Percentiles rank a stretch among this genome's conserved stretches.
Evolutionary conservation across 2,113 vertebrate species (phyloP).

Genomic region (Labeo catla): DNA sequence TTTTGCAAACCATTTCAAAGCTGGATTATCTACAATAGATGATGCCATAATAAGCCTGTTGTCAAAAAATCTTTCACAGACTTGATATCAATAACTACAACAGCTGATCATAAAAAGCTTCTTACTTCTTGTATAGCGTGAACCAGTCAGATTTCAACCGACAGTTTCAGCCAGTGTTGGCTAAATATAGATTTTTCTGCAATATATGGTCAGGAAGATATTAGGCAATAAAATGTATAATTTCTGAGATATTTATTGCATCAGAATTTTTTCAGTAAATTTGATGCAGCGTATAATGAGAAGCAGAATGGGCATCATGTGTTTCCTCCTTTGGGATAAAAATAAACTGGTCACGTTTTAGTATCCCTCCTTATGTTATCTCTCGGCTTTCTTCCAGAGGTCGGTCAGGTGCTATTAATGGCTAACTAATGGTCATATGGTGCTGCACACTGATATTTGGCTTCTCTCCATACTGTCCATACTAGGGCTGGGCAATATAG

Average conservation of each 20-base stretch:
- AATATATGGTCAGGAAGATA: not conserved
- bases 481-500: not conserved
- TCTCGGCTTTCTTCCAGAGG: constrained; percentile 8
- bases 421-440: constrained; percentile 42
- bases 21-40: not conserved
- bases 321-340: constrained; percentile 24
- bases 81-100: not conserved
- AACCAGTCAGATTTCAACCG: not conserved
- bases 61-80: not conserved
- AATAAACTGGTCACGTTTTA: constrained; percentile 10
- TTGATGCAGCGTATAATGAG: not conserved
- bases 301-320: not conserved
- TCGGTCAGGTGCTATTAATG: constrained; percentile 18
- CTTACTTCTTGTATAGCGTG: too few species aligned
- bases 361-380: constrained; percentile 9
- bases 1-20: not conserved
- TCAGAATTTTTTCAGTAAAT: not conserved
- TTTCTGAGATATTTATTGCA: too few species aligned
- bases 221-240: too few species aligned
- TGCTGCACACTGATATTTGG: constrained; percentile 23
- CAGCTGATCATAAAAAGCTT: not conserved
- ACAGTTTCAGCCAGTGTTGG: not conserved
- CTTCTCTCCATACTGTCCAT: not conserved
- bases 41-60: not conserved
- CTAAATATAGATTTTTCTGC: not conserved